Base-by-base conservation (phyloP, 2,797 vertebrate genomes). In the Artibeus lituratus region DNA sequence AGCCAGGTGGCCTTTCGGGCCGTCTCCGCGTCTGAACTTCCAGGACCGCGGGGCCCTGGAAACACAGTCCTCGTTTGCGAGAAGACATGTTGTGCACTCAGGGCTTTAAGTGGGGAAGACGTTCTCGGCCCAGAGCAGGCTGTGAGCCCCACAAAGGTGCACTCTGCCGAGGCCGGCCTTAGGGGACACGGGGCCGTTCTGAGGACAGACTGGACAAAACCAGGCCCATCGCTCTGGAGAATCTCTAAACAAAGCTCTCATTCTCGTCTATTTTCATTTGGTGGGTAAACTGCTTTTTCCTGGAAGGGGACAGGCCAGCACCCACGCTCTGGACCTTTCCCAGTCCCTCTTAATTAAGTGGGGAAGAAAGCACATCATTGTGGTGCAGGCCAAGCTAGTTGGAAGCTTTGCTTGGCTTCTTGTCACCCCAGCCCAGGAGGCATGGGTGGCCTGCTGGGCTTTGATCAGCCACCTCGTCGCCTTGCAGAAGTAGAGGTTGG, bases 351-450 rank as follows among this genome's bases (percentile, higher is more conserved):
- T 97, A 82, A 96, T 96, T 77, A 74, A 96, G 90, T 67, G n/a
- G 85, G 67, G 69, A 88, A 95, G 93, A 98, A 98, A 97, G 67
- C 42, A 85, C 67, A 15, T 86, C 91, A 90, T 96, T 95, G 49
- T 87, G 42, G 37, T 85, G 42, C n/a, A 72, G 78, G 65, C 1
- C 0, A 83, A 96, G 82, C 42, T 91, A 94, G 93, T 67, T 53
- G 86, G 88, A 96, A 97, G 57, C 44, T 32, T 29, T n/a, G 35
- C 77, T 90, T 74, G 78, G 55, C 22, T 62, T 69, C n/a, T 95
- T 89, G 96, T 74, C 62, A 67, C 80, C 70, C 86, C 37, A 82
- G 76, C 72, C 84, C 55, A 37, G 49, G 85, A 93, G 76, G 87
- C 37, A 16, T 95, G 49, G 91, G 91, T 15, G 10, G 53, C 81